Evolutionary conservation across 1,140 invertebrate genomes (phyloP), one percentile per base, ranked within the genome.

Genomic region (Drosophila virilis): DNA sequence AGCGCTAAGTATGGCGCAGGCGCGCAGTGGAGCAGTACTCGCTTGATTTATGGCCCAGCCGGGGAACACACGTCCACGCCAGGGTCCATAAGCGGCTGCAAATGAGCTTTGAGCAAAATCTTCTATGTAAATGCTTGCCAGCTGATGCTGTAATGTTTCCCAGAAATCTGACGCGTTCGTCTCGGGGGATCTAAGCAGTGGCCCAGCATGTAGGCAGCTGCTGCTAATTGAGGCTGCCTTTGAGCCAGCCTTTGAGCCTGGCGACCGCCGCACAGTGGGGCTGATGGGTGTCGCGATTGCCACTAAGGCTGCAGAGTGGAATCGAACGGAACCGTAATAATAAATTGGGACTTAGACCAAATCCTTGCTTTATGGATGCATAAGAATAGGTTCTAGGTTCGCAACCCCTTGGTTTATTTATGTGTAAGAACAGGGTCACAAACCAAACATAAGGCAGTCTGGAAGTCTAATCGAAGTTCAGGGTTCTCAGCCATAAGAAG

Each of bases 1-100:
- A 89, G 84, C 85, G 83, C 84, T 88, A 84, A 89, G 85, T 88
- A 90, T 88, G 83, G 83, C 83, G 83, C 83, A 88, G 82, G 83
- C 82, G 83, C 79, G 62, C 67, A 55, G 40, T 50, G 65, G 43
- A 74, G 61, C 52, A 86, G 22, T 4, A 28, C 22, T 28, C 22
- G n/a, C 75, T 86, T 86, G 83, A 88, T 88, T 88, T 88, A 88
- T 80, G 80, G 83, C 46, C 46, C 66, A 35, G 28, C 13, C 42
- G 46, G 5, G 32, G 13, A 48, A 70, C 43, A 67, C 62, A 55
- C 45, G 46, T 17, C 46, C 46, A 48, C 7, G 42, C 42, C 57
- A 33, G 32, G 57, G 40, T 38, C 84, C 84, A 88, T 79, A 88
- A 89, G 73, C 69, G 78, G 74, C 83, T 89, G 84, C 77, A 88